Evolutionary conservation across 2,797 vertebrate species (phyloP).

Genomic region (Lutjanus argentimaculatus): DNA sequence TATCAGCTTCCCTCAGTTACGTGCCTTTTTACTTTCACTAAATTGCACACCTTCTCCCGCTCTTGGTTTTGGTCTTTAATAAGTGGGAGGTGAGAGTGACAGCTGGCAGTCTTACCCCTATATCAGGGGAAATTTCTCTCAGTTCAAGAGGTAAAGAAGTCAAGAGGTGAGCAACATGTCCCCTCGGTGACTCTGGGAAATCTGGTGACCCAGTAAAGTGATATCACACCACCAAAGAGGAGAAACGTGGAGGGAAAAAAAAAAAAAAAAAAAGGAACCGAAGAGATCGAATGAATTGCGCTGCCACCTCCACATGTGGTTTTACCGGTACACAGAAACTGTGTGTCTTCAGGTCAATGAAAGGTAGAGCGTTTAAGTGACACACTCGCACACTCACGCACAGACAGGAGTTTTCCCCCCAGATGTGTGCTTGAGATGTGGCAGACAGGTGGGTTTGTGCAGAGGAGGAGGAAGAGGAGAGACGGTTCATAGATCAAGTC

Average conservation of each 20-base stretch:
- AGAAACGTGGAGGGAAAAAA: conserved; percentile 27
- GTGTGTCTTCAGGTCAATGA: conserved; percentile 66
- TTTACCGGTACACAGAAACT: conserved; percentile 53
- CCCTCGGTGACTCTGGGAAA: conserved; percentile 83
- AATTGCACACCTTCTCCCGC: conserved; percentile 46
- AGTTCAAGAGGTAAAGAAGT: conserved; percentile 88
- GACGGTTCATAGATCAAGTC: conserved; percentile 60
- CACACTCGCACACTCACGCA: conserved; percentile 17
- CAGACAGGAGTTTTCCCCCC: conserved; percentile 14
- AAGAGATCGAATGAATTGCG: conserved; percentile 60
- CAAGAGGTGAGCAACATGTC: conserved; percentile 83
- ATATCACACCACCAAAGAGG: conserved; percentile 76
- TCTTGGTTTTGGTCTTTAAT: conserved; percentile 64
- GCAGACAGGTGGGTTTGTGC: conserved; percentile 59
- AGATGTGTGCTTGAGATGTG: conserved; percentile 55
- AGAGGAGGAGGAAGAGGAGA: conserved; percentile 48
- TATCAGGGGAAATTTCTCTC: conserved; percentile 62
- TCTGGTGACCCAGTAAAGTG: conserved; percentile 87
- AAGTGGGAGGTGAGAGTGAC: conserved; percentile 81
- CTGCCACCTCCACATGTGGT: conserved; percentile 68
- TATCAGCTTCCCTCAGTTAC: conserved; percentile 79
- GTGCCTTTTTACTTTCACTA: conserved; percentile 80
- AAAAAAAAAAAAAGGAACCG: conserved; percentile 8
- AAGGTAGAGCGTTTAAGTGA: conserved; percentile 60
- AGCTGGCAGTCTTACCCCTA: conserved; percentile 77